Evolutionary conservation across 1,140 invertebrate genomes (phyloP), one percentile per base, ranked within the genome.

Genomic region (Ruditapes philippinarum): DNA sequence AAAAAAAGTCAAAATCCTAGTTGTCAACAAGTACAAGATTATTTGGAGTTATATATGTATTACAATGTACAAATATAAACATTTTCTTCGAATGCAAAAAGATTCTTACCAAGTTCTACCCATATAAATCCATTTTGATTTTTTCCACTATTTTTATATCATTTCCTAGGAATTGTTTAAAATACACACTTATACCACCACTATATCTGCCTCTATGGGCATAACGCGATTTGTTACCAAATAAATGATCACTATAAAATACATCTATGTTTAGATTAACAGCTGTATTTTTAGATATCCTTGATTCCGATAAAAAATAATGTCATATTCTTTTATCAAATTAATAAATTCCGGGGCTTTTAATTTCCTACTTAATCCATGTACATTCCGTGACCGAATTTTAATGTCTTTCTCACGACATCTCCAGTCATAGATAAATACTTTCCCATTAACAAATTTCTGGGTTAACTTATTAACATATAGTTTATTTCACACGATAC

Each of bases 41-140:
- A 36, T 42, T n/a, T 31, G 54, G 78, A 14, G 78, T 42, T 51
- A 60, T 49, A 78, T 81, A 33, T 22, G 54, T 60, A 60, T 51
- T 49, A 81, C 25, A n/a, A n/a, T n/a, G n/a, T n/a, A n/a, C n/a
- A 28, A 60, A 57, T 31, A 65, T 42, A 83, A 65, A 83, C 62
- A 83, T 83, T 38, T 83, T 62, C 28, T 31, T 83, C 31, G 17
- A 79, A 83, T 25, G 11, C 25, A 31, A 65, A 68, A n/a, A 68
- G 22, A 42, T 54, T 38, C 3, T 22, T 54, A 54, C 22, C 17
- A 49, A 60, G 5, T 60, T 60, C 38, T 25, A 57, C n/a, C 51
- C 49, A 81, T 60, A 81, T 33, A 22, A 57, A 31, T 38, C 51
- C 49, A 81, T 57, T 36, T 38, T 81, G 31, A 36, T 60, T 33